Conservation (phyloP, 2,888 invertebrate species). For the Ichneumoninae sp. region DNA sequence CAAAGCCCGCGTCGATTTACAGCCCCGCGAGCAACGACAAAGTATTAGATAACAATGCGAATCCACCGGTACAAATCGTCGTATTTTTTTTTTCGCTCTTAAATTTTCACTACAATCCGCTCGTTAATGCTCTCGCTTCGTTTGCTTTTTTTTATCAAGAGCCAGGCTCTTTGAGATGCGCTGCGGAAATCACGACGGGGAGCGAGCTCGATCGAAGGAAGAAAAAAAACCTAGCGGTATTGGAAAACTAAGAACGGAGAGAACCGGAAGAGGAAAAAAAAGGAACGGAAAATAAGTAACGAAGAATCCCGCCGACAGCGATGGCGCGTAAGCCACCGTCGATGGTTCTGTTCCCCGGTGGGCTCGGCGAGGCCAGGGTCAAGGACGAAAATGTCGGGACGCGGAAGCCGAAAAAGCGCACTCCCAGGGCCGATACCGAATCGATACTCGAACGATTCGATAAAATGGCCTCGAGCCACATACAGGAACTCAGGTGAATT, state of each 20-base stretch:
- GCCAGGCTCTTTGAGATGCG: conserved; percentile 14
- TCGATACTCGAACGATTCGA: conserved; percentile 75
- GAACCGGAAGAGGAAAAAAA: not conserved
- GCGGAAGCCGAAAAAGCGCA: conserved; percentile 69
- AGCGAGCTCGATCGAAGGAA: not conserved
- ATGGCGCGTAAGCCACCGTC: conserved; percentile 67
- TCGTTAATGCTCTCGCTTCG: conserved; percentile 1
- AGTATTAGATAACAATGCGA: not conserved
- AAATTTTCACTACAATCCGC: not conserved
- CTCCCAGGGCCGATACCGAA: conserved; percentile 65
- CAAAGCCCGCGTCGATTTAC: too few relatives aligned
- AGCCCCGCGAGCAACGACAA: not conserved
- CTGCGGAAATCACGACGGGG: not conserved
- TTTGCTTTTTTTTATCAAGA: conserved; percentile 34
- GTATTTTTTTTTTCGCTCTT: not conserved
- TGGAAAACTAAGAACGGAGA: not conserved
- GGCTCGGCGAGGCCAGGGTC: conserved; percentile 68
- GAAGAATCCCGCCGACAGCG: conserved; percentile 29
- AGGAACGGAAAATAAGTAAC: conserved; percentile 1
- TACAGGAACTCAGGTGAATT: conserved; percentile 69
- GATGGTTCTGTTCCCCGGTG: conserved; percentile 61
- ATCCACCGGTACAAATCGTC: not conserved
- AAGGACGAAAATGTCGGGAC: conserved; percentile 64
- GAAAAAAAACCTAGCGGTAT: conserved; percentile 31
- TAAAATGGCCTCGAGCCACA: conserved; percentile 69